These are phyloP conservation scores for Galago senegalensis DNA, from an alignment of 2,797 vertebrate genomes.

Conservation along the genomic window DNA sequence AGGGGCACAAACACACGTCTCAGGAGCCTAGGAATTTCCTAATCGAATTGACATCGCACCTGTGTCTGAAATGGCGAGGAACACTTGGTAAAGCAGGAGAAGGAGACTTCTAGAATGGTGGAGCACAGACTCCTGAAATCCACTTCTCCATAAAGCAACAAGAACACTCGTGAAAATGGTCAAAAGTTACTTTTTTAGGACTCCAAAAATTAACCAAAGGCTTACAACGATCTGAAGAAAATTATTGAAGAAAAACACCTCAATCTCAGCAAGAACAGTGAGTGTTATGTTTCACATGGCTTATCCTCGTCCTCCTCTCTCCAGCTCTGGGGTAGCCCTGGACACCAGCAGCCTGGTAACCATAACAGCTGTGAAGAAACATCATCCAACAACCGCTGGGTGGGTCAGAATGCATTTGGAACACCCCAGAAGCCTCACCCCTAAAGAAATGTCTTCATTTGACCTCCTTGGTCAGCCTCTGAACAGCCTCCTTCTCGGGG, in stretches of 20 bases:
- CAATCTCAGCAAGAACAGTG: background rate
- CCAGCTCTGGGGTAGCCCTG: background rate
- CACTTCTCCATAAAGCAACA: background rate
- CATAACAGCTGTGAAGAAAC: too few species aligned
- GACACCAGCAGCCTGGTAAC: background rate
- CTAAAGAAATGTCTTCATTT: background rate
- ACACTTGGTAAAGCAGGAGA: background rate
- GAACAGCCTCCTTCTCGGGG: too few species aligned
- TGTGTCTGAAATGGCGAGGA: background rate
- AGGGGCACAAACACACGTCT: background rate
- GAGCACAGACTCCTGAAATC: background rate
- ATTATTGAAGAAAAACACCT: slow-evolving; percentile 17
- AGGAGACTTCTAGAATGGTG: background rate
- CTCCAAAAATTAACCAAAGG: background rate
- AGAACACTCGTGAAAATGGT: background rate
- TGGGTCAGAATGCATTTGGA: background rate
- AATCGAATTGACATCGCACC: background rate
- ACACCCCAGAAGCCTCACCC: background rate
- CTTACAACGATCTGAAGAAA: background rate
- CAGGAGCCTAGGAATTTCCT: background rate
- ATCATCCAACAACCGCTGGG: background rate
- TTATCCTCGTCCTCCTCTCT: background rate
- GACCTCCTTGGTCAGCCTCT: background rate
- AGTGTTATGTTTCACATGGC: background rate
- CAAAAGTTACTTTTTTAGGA: background rate